Evolutionary conservation across 2,888 invertebrate genomes (phyloP), one percentile per base, ranked within the genome.

Genomic region (Polymixis flavicincta): DNA sequence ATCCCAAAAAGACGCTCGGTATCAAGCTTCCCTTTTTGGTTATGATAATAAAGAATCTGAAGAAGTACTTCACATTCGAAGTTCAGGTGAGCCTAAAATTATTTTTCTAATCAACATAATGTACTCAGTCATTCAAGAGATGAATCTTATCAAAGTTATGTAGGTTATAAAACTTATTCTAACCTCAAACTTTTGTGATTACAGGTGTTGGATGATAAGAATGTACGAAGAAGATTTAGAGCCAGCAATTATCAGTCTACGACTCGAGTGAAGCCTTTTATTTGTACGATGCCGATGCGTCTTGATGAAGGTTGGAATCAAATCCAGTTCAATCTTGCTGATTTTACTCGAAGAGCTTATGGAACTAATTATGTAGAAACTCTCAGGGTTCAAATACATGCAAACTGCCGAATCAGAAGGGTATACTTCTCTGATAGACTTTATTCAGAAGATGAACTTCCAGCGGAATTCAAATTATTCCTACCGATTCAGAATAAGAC

Each of bases 341-440:
- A 99, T 95, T 99, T 99, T 93, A 99, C 99, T 13, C 97, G 98
- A 86, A 96, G 99, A 89, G 99, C 99, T 0, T 99, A 99, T 92
- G 99, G 99, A n/a, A 99, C 99, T 22, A 99, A 98, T 94, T 99
- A 99, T 95, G 98, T 99, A 73, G 99, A 99, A 95, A 99, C 99
- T 3, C 97, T 97, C 63, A 96, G 99, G 89, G 98, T 99, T 77
- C 98, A 99, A 97, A 98, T 99, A 88, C 99, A 99, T 95, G 99
- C 99, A 59, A 99, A 99, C 95, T 99, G 99, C 92, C 97, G 99
- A 87, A 98, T 99, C 82, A 97, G 99, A 89, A 97, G 99, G 95
- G 98, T 96, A 90, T 99, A 98, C 93, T 98, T 99, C 93, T 98
- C 98, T n/a, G 98, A 99, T 93, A 97, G 99, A 90, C 96, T 99